Evolutionary conservation across 2,888 invertebrate genomes (phyloP).

Genomic region (Branchinecta sandiegonensis): DNA sequence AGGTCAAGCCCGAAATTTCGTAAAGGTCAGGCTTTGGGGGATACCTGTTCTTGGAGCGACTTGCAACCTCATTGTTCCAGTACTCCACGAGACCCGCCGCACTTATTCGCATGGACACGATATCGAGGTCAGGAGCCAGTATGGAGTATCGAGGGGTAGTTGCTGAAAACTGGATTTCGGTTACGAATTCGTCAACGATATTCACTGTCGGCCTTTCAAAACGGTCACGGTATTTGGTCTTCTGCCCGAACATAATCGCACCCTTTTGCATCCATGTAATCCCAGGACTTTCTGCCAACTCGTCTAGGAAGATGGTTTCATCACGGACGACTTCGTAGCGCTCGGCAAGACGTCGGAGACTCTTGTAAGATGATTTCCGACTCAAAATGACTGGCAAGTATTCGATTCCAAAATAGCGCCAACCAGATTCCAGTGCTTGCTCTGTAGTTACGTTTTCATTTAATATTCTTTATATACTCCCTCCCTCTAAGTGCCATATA

Average conservation of each 20-base stretch:
- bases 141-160: not conserved
- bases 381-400: too few species aligned
- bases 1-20: not conserved
- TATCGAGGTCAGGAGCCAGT: not conserved
- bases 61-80: not conserved
- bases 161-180: not conserved
- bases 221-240: not conserved
- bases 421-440: too few species aligned
- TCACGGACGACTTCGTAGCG: too few species aligned
- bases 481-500: too few species aligned
- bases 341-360: too few species aligned
- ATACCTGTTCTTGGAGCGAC: not conserved
- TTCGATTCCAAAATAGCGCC: too few species aligned
- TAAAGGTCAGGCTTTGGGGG: not conserved
- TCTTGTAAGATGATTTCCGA: too few species aligned
- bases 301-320: too few species aligned
- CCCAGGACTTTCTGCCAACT: not conserved
- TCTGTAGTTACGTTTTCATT: too few species aligned
- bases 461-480: too few species aligned
- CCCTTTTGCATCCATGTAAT: not conserved
- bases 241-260: not conserved
- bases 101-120: not conserved
- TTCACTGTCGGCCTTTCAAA: not conserved
- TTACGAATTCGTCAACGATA: not conserved
- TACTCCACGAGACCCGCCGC: not conserved